Base-by-base conservation (phyloP, 1,140 invertebrate species). In the Diorhabda elongata region DNA sequence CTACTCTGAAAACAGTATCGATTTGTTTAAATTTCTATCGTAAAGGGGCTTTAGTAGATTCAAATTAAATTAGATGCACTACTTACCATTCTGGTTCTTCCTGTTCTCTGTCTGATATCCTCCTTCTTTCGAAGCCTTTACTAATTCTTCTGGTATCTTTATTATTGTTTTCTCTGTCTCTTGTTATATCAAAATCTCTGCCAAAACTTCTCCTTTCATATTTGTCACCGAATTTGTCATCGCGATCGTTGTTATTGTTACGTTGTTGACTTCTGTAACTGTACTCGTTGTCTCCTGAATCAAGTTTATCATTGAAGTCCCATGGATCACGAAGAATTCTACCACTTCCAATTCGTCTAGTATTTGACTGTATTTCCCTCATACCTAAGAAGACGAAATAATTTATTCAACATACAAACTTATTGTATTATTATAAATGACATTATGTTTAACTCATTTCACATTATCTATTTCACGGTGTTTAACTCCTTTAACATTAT, bases 271-370 rank as follows among this genome's bases (percentile, higher is more conserved):
- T 58, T 58, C 69, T 44, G 59, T 71, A 71, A 42, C 62, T 59
- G 67, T 67, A 69, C 52, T 71, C 71, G 52, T 6, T 43, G 26
- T 62, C 62, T 41, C 76, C 78, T 44, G 74, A 79, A 42, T 85
- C 84, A 0, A 78, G 82, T 11, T 85, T 84, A 61, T 85, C 83
- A 47, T 80, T 80, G 11, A 78, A 86, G 72, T 84, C 84, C 83
- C 86, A 87, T 68, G 81, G 74, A 79, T 91, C 87, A 60, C 90
- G 87, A 73, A 92, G 83, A 63, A 94, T 91, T 4, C 92, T 86
- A 2, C 91, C 91, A 74, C 91, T 92, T 2, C 91, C 91, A 76
- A 93, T 92, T 69, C 90, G 86, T 26, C 91, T 84, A 42, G 83
- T 76, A n/a, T 44, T 57, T 8, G 75, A 63, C 83, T 58, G 84